Percentiles rank a stretch among this genome's conserved stretches.
phyloP scores from a whole-genome alignment of 1,140 invertebrate genomes.

The Musca domestica region DNA sequence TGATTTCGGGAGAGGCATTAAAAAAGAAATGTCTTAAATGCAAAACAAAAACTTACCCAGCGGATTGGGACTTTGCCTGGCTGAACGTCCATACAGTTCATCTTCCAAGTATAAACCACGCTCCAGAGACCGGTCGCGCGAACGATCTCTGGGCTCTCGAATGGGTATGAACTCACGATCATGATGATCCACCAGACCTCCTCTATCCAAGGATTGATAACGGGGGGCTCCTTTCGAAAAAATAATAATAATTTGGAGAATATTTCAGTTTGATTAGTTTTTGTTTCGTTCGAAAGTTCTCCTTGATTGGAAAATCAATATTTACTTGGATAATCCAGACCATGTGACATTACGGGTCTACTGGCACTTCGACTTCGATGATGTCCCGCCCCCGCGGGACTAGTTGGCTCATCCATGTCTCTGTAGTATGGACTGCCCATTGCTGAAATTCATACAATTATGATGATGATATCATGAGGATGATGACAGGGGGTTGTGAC shows the following conservation, averaged over 20 bases:
- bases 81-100: conserved; percentile 70
- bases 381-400: conserved; percentile 68
- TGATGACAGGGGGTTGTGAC: conserved; percentile 35
- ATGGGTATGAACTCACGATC: conserved; percentile 82
- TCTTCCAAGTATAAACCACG: conserved; percentile 71
- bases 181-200: conserved; percentile 61
- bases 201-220: conserved; percentile 76
- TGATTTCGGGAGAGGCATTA: too few relatives aligned
- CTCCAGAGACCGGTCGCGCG: conserved; percentile 64
- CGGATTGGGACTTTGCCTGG: conserved; percentile 70
- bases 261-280: not conserved
- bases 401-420: conserved; percentile 71
- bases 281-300: not conserved
- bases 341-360: conserved; percentile 57
- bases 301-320: not conserved
- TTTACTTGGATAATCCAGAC: conserved; percentile 56
- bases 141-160: conserved; percentile 66
- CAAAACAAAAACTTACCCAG: conserved; percentile 35
- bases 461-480: conserved; percentile 60
- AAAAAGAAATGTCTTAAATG: not conserved
- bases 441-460: conserved; percentile 56
- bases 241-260: not conserved
- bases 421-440: conserved; percentile 68
- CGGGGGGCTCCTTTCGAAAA: conserved; percentile 54
- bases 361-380: conserved; percentile 63